Base-by-base conservation (phyloP, 2,888 invertebrate genomes). In the Agelastica alni region DNA sequence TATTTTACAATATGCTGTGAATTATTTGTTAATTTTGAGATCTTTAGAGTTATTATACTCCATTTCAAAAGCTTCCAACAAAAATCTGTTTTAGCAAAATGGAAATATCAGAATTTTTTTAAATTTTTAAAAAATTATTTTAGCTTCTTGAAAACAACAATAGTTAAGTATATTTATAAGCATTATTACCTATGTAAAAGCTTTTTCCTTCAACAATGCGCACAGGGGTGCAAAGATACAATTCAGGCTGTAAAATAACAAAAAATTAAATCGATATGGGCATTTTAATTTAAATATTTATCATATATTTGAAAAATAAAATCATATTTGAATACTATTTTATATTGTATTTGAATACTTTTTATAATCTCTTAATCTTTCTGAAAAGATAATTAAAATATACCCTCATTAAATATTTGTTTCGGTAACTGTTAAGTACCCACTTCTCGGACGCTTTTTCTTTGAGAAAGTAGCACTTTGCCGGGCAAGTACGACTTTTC, bases 181-280 rank as follows among this genome's bases (percentile, higher is more conserved):
- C 28, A 28, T 28, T n/a, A n/a, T 77, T 78, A 93, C 93, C 88
- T 70, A 96, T 88, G 71, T 90, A 96, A 75, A 89, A 93, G 66
- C 84, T 87, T 65, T 84, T 84, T 2, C 82, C 80, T 10, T 84
- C 84, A 65, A 91, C 87, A 57, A 96, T 85, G 77, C 90, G 87
- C 47, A 94, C 87, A 4, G 95, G 91, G 9, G 95, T 93, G 76
- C 96, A 96, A 16, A 96, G 78, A 73, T 96, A 96, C 7, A 92
- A 80, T 74, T 96, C 96, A 67, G 91, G 88, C 95, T 96, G 80
- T 58, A 86, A 87, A 22, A 43, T 34, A 42, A 31, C 13, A 18
- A 32, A 7, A 31, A 39, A 31, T 30, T 10, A n/a, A n/a, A n/a
- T n/a, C n/a, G n/a, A n/a, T n/a, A n/a, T n/a, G n/a, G n/a, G n/a